Base-by-base conservation (phyloP, 2,888 invertebrate genomes). In the Notodonta dromedarius region DNA sequence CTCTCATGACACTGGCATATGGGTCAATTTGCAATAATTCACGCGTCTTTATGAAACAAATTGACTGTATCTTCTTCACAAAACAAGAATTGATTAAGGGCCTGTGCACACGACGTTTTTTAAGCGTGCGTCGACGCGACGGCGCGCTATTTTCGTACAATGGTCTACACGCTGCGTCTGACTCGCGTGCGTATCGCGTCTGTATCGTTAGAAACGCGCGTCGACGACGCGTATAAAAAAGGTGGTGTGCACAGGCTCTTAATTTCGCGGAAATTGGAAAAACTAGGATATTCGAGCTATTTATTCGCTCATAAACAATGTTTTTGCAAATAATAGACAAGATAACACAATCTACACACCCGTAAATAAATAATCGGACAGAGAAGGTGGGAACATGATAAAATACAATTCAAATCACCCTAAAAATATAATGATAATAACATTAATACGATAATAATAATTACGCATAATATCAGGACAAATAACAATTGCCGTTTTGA, bases 401-500 rank as follows among this genome's bases (percentile, higher is more conserved):
- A 39, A 4, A 14, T 54, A 54, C 5, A 13, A 53, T 44, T 44
- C 44, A 56, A 16, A 12, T 24, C 44, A 56, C 8, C 13, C 44
- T 44, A 56, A 4, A 54, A 35, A 54, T 54, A 52, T 32, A 52
- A 52, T 40, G 44, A 44, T 42, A 44, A 56, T 56, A 56, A 2
- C 13, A 39, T 44, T 44, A 0, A 55, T 42, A 55, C 42, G 8
- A 56, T 44, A 56, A 56, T 39, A 56, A 44, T 16, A 4, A 44
- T 11, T 11, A 44, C 44, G 13, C 12, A 46, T 6, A 11, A n/a
- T n/a, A 46, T n/a, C 4, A 13, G 4, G 46, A 4, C 42, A 42
- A 42, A 1, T 35, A 35, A 35, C 4, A 35, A 35, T 42, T 11
- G 42, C 42, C 11, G 12, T 42, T 42, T 42, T 2, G 4, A 42